Percentiles rank a stretch among this genome's conserved stretches.
Conservation (phyloP, 2,888 invertebrate genomes). For the Clostera curtula region DNA sequence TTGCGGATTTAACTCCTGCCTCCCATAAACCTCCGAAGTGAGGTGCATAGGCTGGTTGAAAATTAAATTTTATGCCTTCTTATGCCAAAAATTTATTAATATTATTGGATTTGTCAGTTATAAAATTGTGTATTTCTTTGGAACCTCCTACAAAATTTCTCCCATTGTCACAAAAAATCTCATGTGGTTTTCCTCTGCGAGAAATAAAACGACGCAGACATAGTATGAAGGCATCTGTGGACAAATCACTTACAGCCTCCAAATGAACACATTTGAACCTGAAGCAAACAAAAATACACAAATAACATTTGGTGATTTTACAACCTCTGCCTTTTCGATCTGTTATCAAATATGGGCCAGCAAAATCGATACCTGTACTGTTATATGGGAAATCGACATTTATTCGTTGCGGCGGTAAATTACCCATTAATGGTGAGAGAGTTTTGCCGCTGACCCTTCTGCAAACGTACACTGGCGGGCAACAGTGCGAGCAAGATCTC, state of each 20-base stretch:
- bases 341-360: constrained; percentile 7
- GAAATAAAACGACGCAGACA: constrained; percentile 1
- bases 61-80: constrained; percentile 1
- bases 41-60: not conserved
- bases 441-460: not conserved
- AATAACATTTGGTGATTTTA: constrained; percentile 3
- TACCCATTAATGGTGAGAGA: not conserved
- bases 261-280: not conserved
- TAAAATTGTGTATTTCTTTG: not conserved
- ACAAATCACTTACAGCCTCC: not conserved
- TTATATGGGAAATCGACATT: not conserved
- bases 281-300: constrained; percentile 1
- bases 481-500: not conserved
- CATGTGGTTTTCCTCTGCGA: constrained; percentile 5
- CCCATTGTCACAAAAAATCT: constrained; percentile 9
- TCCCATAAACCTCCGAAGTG: not conserved
- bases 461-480: not conserved
- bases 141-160: constrained; percentile 5
- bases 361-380: constrained; percentile 8
- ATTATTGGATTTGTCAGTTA: not conserved
- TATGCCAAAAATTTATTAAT: constrained; percentile 6
- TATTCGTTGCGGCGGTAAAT: not conserved
- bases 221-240: not conserved
- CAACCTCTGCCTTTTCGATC: constrained; percentile 5
- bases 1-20: not conserved